Evolutionary conservation across 1,140 invertebrate genomes (phyloP), one percentile per base, ranked within the genome.

Genomic region (Hylyphantes graminicola): DNA sequence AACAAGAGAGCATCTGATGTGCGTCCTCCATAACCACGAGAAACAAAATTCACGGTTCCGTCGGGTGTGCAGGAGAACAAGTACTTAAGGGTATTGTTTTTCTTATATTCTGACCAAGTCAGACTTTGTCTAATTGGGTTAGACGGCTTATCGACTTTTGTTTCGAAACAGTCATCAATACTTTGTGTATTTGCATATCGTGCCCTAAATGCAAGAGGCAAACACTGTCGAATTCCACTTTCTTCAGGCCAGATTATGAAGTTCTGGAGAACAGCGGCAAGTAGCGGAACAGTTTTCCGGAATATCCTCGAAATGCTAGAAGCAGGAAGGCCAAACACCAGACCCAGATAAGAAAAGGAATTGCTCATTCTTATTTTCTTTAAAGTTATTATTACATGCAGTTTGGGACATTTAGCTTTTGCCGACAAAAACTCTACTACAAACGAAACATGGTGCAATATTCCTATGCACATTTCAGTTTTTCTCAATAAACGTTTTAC

Each of bases 41-140:
- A 89, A 12, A 89, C 68, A 84, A 85, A 89, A 63, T 79, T 87
- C n/a, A 89, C 86, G 35, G 83, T 80, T 17, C 88, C 88, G 67
- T 87, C 86, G 35, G 88, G 88, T 17, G 87, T 87, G 35, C 35
- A 35, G 35, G 35, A 35, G 35, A 35, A 1, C 35, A 89, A 72
- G 85, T 87, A 87, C 67, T 89, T 89, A 3, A 51, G 54, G 17
- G 86, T 87, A 73, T 87, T 86, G 64, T 87, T 78, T 19, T 51
- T 63, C 50, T 87, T 86, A 53, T 86, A 88, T 13, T 64, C 70
- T 12, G 78, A 85, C 73, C 81, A 87, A 21, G 85, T 87, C 13
- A 76, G 59, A 35, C 67, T 35, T 73, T 79, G 68, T 21, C 68
- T 55, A 35, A 65, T 57, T 17, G 78, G 17, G n/a, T 74, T 67